Conservation (phyloP, 2,113 vertebrate genomes). For the Thinocorus orbignyianus region DNA sequence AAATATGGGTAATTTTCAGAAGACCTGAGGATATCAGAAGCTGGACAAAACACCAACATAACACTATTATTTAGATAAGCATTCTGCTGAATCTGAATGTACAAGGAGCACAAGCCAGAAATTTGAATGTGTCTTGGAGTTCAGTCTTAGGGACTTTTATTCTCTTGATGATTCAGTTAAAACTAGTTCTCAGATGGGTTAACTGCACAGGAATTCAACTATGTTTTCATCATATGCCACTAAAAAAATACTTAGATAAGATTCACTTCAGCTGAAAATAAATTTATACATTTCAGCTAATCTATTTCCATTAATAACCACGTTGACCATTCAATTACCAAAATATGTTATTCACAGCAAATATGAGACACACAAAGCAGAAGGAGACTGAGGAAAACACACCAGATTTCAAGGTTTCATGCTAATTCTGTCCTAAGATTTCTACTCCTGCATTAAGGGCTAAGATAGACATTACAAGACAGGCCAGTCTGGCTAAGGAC, state of each 20-base stretch:
- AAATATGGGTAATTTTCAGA: background rate
- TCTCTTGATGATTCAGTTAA: background rate
- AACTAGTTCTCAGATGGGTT: background rate
- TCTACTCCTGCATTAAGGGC: background rate
- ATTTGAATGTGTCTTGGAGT: background rate
- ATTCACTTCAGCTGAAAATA: background rate
- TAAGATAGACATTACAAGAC: background rate
- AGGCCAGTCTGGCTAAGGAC: background rate
- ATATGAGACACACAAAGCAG: background rate
- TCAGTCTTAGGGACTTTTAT: background rate
- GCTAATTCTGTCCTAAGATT: background rate
- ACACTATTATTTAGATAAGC: background rate
- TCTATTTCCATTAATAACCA: background rate
- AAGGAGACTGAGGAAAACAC: background rate
- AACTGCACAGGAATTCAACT: background rate
- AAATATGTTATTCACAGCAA: background rate
- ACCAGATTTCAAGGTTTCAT: background rate
- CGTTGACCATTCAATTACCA: background rate
- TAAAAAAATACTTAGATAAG: background rate
- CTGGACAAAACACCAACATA: background rate
- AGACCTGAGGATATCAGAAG: background rate
- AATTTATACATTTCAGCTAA: background rate
- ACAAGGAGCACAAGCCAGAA: background rate
- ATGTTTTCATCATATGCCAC: background rate
- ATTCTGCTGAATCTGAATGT: background rate